Conservation (phyloP, 2,888 invertebrate genomes). For the Hyposoter dolosus region DNA sequence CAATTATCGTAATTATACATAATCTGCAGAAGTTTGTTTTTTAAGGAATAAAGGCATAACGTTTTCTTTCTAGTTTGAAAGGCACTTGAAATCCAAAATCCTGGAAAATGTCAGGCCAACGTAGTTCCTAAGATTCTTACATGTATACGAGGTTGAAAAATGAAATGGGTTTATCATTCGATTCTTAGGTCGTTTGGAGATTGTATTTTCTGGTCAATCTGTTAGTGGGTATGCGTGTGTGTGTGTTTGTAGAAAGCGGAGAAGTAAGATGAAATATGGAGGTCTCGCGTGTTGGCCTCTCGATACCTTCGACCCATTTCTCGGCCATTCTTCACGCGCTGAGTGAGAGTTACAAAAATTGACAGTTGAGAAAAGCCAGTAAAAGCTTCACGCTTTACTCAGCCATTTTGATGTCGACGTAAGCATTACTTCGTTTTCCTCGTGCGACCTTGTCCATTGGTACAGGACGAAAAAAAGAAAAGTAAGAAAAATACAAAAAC, state of each 20-base stretch:
- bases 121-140: background rate
- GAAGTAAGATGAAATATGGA: background rate
- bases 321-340: constrained; percentile 10
- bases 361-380: constrained; percentile 8
- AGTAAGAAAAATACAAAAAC: background rate
- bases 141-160: background rate
- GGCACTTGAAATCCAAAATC: background rate
- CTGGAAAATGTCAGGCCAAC: background rate
- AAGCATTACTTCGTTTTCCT: constrained; percentile 2
- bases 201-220: background rate
- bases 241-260: background rate
- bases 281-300: background rate
- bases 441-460: constrained; percentile 3
- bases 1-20: too few species aligned
- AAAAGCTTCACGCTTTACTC: constrained; percentile 14
- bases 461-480: background rate
- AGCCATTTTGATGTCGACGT: constrained; percentile 15
- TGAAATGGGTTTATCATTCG: background rate
- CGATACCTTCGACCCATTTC: background rate
- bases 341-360: constrained; percentile 5
- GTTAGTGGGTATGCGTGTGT: background rate
- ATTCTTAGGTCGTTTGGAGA: background rate
- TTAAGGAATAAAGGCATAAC: background rate
- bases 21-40: background rate
- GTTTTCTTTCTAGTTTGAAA: background rate